phyloP scores from a whole-genome alignment of 2,113 vertebrate species.

The Circaetus cinerascens region DNA sequence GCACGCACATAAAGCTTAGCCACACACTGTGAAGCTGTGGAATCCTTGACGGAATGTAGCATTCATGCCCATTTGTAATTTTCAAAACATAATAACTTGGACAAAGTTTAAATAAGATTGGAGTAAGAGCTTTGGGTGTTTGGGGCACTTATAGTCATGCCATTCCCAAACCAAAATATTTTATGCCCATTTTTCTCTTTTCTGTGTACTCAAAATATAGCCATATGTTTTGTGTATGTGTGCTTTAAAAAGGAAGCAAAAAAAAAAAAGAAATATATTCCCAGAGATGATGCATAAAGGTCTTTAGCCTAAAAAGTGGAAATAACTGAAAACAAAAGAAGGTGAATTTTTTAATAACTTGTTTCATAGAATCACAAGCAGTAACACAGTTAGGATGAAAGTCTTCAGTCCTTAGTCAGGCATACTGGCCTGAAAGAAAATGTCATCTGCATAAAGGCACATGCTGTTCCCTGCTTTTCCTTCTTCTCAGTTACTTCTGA shows the following conservation, averaged over 20 bases:
- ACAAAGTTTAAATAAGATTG: not conserved
- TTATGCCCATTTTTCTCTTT: not conserved
- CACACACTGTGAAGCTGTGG: not conserved
- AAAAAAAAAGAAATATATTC: not conserved
- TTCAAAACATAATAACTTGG: not conserved
- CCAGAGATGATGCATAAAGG: not conserved
- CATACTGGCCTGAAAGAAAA: not conserved
- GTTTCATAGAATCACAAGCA: not conserved
- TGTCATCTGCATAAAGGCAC: not conserved
- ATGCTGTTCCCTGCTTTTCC: not conserved
- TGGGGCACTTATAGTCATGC: not conserved
- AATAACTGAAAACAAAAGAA: not conserved
- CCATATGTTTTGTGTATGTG: fast-evolving
- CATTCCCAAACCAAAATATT: not conserved
- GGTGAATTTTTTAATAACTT: not conserved
- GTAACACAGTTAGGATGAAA: not conserved
- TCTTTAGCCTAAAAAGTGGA: not conserved
- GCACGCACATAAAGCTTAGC: not conserved
- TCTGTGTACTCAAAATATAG: not conserved
- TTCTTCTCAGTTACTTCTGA: not conserved
- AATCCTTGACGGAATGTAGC: not conserved
- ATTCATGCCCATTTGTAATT: not conserved
- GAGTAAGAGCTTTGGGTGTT: not conserved
- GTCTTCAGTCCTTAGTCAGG: not conserved
- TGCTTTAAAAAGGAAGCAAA: not conserved